phyloP scores from a whole-genome alignment of 2,113 vertebrate species.

The Zosterops lateralis region DNA sequence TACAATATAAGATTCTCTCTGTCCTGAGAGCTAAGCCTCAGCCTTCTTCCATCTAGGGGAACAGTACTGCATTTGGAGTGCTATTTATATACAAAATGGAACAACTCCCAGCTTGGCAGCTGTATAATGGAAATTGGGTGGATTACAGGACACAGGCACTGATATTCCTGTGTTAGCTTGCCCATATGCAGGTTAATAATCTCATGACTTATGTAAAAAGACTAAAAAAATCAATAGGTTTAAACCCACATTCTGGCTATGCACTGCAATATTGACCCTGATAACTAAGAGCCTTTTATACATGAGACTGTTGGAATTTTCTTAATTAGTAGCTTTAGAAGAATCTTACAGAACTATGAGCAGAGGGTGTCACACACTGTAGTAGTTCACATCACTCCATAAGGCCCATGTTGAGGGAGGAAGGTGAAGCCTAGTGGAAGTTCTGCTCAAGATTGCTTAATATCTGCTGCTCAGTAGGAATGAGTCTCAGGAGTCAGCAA shows the following conservation, averaged over 20 bases:
- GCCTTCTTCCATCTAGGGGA: background rate
- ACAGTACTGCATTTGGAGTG: background rate
- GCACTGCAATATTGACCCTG: background rate
- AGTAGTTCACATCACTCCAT: background rate
- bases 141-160: background rate
- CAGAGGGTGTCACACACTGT: background rate
- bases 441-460: background rate
- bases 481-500: background rate
- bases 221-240: background rate
- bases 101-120: background rate
- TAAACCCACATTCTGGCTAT: background rate
- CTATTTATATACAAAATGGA: background rate
- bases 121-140: background rate
- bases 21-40: background rate
- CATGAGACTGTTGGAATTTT: background rate
- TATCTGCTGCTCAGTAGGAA: background rate
- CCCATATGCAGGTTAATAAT: background rate
- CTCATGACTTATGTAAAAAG: background rate
- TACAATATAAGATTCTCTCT: background rate
- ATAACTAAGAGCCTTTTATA: background rate
- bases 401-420: background rate
- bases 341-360: background rate
- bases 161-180: background rate
- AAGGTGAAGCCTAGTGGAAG: background rate
- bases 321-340: background rate